Conservation (phyloP, 2,888 invertebrate species). For the Antheraea assamensis region DNA sequence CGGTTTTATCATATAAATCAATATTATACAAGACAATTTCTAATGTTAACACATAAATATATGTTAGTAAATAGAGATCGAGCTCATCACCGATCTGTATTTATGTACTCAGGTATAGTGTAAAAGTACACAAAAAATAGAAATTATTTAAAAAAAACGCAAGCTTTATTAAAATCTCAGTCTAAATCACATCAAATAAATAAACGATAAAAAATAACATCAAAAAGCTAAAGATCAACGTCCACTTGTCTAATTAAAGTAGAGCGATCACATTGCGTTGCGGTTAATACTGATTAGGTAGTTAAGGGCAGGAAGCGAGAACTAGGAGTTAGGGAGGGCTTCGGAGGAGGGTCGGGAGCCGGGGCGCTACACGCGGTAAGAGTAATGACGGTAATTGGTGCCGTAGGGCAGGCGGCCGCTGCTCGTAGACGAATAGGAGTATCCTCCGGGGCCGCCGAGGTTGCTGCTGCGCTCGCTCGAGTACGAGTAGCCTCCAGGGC, state of each 20-base stretch:
- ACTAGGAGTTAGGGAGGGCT: conserved; percentile 40
- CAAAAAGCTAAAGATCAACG: conserved; percentile 65
- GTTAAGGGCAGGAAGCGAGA: conserved; percentile 41
- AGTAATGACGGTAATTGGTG: conserved; percentile 91
- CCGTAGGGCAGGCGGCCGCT: conserved; percentile 92
- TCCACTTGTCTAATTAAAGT: conserved; percentile 71
- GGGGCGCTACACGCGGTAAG: conserved; percentile 89
- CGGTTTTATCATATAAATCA: background rate
- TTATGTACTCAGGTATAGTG: conserved; percentile 41
- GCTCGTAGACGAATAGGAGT: conserved; percentile 90
- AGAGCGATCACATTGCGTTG: conserved; percentile 72
- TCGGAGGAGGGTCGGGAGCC: conserved; percentile 47
- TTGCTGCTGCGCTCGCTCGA: conserved; percentile 88
- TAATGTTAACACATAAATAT: conserved; percentile 31
- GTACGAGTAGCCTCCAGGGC: conserved; percentile 90
- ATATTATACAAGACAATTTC: conserved; percentile 5
- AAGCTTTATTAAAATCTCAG: conserved; percentile 81
- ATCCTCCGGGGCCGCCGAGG: conserved; percentile 90
- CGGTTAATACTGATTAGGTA: conserved; percentile 77
- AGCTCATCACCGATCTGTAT: conserved; percentile 67
- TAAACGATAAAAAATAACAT: conserved; percentile 58
- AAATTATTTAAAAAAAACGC: conserved; percentile 67
- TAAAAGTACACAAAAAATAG: conserved; percentile 62
- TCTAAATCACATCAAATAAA: conserved; percentile 71
- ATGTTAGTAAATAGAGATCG: conserved; percentile 64